Conservation (phyloP, 1,140 invertebrate genomes). For the Oreohelix idahoensis region DNA sequence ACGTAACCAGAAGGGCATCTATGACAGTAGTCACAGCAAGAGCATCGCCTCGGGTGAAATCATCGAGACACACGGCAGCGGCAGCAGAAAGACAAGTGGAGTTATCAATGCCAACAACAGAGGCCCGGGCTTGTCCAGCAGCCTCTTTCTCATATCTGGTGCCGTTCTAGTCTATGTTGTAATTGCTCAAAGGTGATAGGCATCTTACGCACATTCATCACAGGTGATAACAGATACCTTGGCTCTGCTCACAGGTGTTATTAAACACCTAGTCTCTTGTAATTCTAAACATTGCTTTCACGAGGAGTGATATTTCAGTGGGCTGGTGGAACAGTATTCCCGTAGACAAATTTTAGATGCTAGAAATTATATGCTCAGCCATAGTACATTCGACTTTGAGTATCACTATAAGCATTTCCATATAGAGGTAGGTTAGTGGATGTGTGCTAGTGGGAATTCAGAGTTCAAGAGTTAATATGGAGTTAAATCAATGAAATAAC, state of each 20-base stretch:
- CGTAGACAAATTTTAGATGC: neutral
- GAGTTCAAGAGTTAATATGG: no score
- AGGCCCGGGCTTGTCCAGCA: neutral
- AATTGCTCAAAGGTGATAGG: neutral
- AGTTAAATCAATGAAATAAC: no score
- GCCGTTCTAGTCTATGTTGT: neutral
- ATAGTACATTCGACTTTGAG: neutral
- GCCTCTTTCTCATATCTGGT: neutral
- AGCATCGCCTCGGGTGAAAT: neutral
- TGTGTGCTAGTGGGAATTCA: no score
- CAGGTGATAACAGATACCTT: neutral
- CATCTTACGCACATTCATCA: neutral
- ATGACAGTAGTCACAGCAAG: slow-evolving; percentile 8
- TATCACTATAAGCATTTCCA: neutral
- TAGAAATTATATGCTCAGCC: neutral
- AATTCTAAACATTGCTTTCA: neutral
- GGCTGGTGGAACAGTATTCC: neutral
- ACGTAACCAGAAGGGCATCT: slow-evolving; percentile 12
- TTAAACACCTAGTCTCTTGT: neutral
- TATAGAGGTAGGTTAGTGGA: neutral
- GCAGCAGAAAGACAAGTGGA: neutral
- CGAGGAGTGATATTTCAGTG: neutral
- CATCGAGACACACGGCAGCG: slow-evolving; percentile 6
- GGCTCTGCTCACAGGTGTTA: neutral
- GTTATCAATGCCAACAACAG: neutral